These are phyloP conservation scores for Slavum lentiscoides DNA, from an alignment of 2,888 invertebrate species.

Conservation along the genomic window DNA sequence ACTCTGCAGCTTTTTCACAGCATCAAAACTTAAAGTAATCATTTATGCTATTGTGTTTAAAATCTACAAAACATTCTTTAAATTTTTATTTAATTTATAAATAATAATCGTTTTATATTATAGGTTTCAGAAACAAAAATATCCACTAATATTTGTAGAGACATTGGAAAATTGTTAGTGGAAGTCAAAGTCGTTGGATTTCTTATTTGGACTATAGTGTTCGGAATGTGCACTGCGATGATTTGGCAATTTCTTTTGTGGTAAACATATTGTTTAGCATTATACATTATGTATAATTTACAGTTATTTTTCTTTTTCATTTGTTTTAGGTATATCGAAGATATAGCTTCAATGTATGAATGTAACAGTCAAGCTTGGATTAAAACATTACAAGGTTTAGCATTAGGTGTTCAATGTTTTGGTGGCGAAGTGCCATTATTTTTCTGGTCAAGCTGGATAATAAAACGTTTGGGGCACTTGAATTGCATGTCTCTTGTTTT, in stretches of 20 bases:
- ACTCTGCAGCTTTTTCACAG: constrained; percentile 30
- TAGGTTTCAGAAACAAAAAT: constrained; percentile 63
- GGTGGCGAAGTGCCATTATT: constrained; percentile 85
- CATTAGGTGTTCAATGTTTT: constrained; percentile 78
- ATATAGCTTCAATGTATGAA: constrained; percentile 61
- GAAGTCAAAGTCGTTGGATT: constrained; percentile 74
- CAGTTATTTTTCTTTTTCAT: background rate
- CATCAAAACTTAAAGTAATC: constrained; percentile 36
- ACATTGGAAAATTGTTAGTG: constrained; percentile 70
- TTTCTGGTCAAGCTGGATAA: constrained; percentile 76
- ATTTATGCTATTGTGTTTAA: background rate
- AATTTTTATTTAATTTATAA: background rate
- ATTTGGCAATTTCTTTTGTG: constrained; percentile 89
- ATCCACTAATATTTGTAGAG: constrained; percentile 70
- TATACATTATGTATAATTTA: constrained; percentile 4
- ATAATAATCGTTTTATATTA: background rate
- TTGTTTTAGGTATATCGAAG: constrained; percentile 68
- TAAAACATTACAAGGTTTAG: constrained; percentile 76
- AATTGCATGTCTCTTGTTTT: constrained; percentile 83
- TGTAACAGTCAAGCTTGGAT: constrained; percentile 62
- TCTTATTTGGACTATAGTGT: constrained; percentile 66
- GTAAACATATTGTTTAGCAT: constrained; percentile 58
- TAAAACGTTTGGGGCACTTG: constrained; percentile 79
- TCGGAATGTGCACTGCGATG: constrained; percentile 81
- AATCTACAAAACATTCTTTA: background rate